phyloP scores from a whole-genome alignment of 2,888 invertebrate species.

The Cantharis flavilabris region DNA sequence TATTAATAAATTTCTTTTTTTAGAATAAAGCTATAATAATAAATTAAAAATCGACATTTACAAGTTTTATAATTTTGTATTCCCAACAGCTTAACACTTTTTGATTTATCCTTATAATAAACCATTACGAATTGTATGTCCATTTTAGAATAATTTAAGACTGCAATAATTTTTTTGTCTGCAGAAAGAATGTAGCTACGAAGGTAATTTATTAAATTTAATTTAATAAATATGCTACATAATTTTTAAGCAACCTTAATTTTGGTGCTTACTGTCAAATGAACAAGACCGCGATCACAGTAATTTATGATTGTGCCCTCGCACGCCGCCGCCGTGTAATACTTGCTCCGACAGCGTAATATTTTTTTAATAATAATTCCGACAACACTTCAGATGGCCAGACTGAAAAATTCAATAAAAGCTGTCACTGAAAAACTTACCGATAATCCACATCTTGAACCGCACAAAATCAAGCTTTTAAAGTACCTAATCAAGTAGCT shows the following conservation, averaged over 20 bases:
- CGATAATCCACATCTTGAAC: too few relatives aligned
- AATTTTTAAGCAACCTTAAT: not conserved
- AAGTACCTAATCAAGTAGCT: too few relatives aligned
- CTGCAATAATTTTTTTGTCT: not conserved
- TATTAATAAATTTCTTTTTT: not conserved
- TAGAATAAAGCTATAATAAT: not conserved
- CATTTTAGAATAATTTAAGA: not conserved
- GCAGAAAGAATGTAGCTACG: not conserved
- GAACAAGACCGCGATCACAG: not conserved
- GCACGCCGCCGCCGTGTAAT: not conserved
- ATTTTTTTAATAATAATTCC: too few relatives aligned
- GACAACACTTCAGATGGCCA: too few relatives aligned
- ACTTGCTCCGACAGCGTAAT: too few relatives aligned
- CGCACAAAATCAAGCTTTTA: too few relatives aligned
- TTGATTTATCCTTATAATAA: not conserved
- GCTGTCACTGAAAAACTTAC: too few relatives aligned
- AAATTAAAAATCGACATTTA: not conserved
- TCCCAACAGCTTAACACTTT: not conserved
- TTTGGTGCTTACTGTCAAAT: not conserved
- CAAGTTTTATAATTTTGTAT: slow-evolving; percentile 1
- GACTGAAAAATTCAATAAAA: too few relatives aligned
- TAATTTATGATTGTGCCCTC: not conserved
- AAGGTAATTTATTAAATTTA: not conserved
- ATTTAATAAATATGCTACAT: not conserved
- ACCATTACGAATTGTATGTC: not conserved